A percentile compares a stretch with the other conserved stretches of the same genome.
Conservation (phyloP, 1,140 invertebrate genomes). For the Drosophila sulfurigaster region DNA sequence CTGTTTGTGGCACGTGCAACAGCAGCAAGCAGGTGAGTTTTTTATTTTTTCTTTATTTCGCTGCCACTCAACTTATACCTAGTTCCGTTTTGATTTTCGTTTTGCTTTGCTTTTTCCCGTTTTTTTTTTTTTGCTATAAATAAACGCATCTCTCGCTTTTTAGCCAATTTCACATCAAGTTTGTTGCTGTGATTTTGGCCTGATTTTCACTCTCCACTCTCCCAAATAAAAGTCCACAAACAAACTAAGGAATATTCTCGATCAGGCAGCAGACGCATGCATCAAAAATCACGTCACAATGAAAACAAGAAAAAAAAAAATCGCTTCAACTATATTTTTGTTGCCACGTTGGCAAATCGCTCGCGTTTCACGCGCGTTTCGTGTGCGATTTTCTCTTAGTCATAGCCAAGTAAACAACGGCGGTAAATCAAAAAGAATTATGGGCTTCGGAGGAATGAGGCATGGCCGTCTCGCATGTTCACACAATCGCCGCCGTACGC, state of each 20-base stretch:
- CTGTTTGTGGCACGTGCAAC: slow-evolving; percentile 33
- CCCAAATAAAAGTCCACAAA: slow-evolving; percentile 28
- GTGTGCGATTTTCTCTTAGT: slow-evolving; percentile 54
- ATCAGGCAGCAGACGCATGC: background rate
- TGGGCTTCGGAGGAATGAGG: background rate
- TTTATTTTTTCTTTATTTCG: background rate
- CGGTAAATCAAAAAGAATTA: slow-evolving; percentile 8
- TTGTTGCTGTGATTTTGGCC: slow-evolving; percentile 37
- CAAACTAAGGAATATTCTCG: slow-evolving; percentile 15
- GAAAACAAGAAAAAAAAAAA: background rate
- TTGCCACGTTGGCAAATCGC: slow-evolving; percentile 42
- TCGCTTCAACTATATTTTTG: slow-evolving; percentile 9
- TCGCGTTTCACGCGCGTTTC: slow-evolving; percentile 40
- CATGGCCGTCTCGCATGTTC: slow-evolving; percentile 35
- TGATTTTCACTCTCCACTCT: slow-evolving; percentile 28
- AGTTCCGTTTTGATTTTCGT: slow-evolving; percentile 24
- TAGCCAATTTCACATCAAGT: slow-evolving; percentile 11
- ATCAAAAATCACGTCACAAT: background rate
- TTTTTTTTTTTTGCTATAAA: slow-evolving; percentile 52
- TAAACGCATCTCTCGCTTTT: slow-evolving; percentile 31
- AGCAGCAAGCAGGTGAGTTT: slow-evolving; percentile 18
- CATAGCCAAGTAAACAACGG: slow-evolving; percentile 30
- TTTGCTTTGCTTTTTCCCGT: slow-evolving; percentile 48
- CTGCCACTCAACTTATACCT: background rate
- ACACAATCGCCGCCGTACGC: background rate